These are phyloP conservation scores for Galendromus occidentalis DNA, from an alignment of 1,140 invertebrate genomes.

Conservation along the genomic window DNA sequence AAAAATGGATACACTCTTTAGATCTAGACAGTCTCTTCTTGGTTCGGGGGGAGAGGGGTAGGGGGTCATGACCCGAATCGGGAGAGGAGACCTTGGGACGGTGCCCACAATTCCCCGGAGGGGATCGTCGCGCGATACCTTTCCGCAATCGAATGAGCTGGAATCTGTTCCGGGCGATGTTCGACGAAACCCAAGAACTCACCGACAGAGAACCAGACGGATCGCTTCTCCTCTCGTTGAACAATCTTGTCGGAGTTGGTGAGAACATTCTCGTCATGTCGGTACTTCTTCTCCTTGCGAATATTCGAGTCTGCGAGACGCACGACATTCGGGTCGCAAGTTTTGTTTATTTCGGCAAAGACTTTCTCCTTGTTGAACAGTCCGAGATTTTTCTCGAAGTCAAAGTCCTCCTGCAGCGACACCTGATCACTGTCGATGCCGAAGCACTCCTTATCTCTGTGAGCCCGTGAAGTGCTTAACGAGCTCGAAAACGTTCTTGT, in stretches of 20 bases:
- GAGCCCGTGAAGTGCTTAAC: background rate
- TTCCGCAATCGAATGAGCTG: no score
- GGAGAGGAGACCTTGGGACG: no score
- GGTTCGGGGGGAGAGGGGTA: no score
- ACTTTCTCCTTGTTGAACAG: conserved; percentile 10
- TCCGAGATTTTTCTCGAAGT: conserved; percentile 7
- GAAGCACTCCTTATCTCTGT: conserved; percentile 1
- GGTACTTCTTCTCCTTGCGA: conserved; percentile 7
- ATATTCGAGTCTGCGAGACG: background rate
- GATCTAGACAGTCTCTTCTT: no score
- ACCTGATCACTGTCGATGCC: background rate
- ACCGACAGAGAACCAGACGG: background rate
- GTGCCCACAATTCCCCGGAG: no score
- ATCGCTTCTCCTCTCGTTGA: background rate
- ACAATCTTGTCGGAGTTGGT: conserved; percentile 5
- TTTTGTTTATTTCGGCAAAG: background rate
- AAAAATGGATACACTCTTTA: background rate
- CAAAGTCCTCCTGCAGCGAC: conserved; percentile 3
- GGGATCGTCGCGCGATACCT: no score
- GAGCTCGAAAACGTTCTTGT: background rate
- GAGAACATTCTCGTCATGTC: conserved; percentile 1
- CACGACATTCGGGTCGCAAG: background rate
- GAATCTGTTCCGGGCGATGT: no score
- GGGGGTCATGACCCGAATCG: no score
- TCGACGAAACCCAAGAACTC: background rate